A percentile compares a stretch with the other conserved stretches of the same genome.
These are phyloP conservation scores for Amphiprion ocellaris DNA, from an alignment of 2,113 vertebrate genomes.

Conservation along the genomic window DNA sequence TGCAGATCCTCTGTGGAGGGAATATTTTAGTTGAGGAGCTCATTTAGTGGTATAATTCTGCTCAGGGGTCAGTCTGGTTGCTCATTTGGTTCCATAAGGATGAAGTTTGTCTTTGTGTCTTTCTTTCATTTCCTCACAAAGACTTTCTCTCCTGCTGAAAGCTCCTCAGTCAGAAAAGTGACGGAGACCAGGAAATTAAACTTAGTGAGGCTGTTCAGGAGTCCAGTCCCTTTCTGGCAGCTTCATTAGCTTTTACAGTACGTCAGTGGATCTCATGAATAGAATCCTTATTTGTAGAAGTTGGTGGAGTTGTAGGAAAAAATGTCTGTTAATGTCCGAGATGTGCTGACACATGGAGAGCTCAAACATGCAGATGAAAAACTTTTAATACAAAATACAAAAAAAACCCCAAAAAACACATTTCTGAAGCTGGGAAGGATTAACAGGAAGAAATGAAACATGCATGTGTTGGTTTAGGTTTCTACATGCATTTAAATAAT, in stretches of 20 bases:
- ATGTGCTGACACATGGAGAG: constrained; percentile 12
- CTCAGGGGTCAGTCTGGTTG: background rate
- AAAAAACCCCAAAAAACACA: background rate
- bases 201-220: constrained; percentile 33
- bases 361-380: background rate
- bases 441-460: too few species aligned
- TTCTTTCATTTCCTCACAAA: background rate
- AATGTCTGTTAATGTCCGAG: background rate
- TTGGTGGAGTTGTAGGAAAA: constrained; percentile 25
- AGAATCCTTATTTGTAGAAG: constrained; percentile 50
- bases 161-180: constrained; percentile 28
- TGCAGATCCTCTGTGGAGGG: background rate
- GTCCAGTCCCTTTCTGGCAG: constrained; percentile 22
- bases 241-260: constrained; percentile 40
- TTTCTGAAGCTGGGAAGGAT: background rate
- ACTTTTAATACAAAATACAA: background rate
- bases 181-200: background rate
- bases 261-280: constrained; percentile 42
- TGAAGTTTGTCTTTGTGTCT: background rate
- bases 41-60: constrained; percentile 7
- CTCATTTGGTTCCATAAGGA: background rate
- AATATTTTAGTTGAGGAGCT: constrained; percentile 19
- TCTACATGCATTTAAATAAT: too few species aligned
- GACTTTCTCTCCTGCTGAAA: constrained; percentile 36
- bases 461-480: too few species aligned